Conservation (phyloP, 2,888 invertebrate genomes). For the Hybos culiciformis region DNA sequence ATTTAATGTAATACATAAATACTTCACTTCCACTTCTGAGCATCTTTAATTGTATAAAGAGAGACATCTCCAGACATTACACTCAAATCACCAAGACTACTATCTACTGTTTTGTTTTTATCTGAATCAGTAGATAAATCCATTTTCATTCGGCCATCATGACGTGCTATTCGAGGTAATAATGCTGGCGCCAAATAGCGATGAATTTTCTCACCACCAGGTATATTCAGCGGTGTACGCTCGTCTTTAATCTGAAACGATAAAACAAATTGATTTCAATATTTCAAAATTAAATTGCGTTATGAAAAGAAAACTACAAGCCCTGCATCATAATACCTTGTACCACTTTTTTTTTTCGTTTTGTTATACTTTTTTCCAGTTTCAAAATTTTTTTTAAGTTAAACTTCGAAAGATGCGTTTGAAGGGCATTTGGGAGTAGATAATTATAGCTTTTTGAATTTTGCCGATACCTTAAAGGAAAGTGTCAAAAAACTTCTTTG, state of each 20-base stretch:
- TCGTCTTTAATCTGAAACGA: constrained; percentile 27
- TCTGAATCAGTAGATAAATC: constrained; percentile 8
- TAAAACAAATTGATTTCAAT: constrained; percentile 1
- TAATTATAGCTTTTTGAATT: no score
- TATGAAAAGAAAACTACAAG: no score
- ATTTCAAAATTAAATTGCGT: not conserved
- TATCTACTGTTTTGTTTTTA: constrained; percentile 15
- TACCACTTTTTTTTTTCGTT: no score
- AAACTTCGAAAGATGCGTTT: no score
- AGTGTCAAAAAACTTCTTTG: no score
- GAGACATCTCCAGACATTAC: constrained; percentile 34
- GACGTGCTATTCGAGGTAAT: constrained; percentile 28
- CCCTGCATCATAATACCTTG: no score
- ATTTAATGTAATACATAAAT: no score
- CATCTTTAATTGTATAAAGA: constrained; percentile 34
- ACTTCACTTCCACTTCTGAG: no score
- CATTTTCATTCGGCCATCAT: constrained; percentile 31
- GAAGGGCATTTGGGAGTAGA: no score
- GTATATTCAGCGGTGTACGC: constrained; percentile 28
- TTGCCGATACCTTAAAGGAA: no score
- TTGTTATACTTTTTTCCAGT: no score
- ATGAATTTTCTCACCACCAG: constrained; percentile 30
- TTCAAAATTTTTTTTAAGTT: no score
- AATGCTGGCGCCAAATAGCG: constrained; percentile 26
- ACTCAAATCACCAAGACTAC: constrained; percentile 32